Evolutionary conservation across 2,888 invertebrate genomes (phyloP).

Genomic region (Diarsia rubi): DNA sequence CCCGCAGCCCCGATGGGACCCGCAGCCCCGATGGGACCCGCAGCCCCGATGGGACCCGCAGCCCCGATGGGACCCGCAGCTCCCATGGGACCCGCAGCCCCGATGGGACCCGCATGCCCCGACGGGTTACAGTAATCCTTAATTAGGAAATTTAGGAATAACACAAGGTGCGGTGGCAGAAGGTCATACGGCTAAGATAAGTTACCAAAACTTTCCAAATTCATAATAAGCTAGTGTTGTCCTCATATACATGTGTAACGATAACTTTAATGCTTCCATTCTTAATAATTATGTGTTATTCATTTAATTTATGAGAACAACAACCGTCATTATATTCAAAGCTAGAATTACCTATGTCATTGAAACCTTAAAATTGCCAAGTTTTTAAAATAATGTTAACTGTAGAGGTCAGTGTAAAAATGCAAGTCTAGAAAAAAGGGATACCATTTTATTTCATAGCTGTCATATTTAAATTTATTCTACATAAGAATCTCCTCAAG

Average conservation of each 20-base stretch:
- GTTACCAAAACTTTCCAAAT: not conserved
- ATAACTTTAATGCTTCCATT: constrained; percentile 6
- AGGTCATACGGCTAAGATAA: not conserved
- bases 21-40: too few species aligned
- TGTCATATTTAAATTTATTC: not conserved
- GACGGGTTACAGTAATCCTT: too few species aligned
- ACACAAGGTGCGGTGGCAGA: not conserved
- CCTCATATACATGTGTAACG: not conserved
- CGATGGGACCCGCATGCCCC: too few species aligned
- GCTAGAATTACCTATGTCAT: not conserved
- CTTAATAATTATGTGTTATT: not conserved
- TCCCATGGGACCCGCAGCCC: too few species aligned
- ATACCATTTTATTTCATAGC: not conserved
- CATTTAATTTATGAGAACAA: not conserved
- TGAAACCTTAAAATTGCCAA: not conserved
- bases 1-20: too few species aligned
- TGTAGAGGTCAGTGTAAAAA: not conserved
- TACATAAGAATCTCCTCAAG: constrained; percentile 5
- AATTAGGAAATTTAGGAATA: too few species aligned
- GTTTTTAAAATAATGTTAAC: not conserved
- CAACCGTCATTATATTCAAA: not conserved
- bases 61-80: too few species aligned
- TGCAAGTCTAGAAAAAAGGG: not conserved
- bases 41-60: too few species aligned
- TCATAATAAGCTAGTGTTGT: constrained; percentile 25